Evolutionary conservation across 1,140 invertebrate species (phyloP).

Genomic region (Elysia chlorotica): DNA sequence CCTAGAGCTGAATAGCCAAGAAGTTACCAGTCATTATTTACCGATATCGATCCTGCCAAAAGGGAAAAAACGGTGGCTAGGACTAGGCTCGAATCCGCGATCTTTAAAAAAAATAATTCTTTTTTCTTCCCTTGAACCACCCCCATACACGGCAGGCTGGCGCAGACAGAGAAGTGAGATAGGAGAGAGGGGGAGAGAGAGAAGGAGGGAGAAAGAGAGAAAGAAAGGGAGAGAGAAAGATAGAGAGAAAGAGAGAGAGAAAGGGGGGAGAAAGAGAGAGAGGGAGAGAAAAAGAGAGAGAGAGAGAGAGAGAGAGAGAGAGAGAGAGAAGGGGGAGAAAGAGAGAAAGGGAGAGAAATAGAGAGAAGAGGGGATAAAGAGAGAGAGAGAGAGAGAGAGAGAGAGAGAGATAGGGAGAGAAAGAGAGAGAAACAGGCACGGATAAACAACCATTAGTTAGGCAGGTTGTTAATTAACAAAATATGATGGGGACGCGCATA

Average conservation of each 20-base stretch:
- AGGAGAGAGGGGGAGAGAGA: not conserved
- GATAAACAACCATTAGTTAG: too few relatives aligned
- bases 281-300: not conserved
- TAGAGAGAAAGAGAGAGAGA: not conserved
- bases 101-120: too few relatives aligned
- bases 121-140: too few relatives aligned
- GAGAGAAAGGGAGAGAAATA: constrained; percentile 2
- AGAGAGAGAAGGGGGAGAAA: not conserved
- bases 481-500: too few relatives aligned
- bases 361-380: not conserved
- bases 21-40: too few relatives aligned
- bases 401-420: constrained; percentile 2
- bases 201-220: not conserved
- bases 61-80: too few relatives aligned
- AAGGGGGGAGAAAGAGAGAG: constrained; percentile 3
- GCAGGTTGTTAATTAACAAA: too few relatives aligned
- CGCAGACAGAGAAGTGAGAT: not conserved
- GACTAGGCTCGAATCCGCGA: too few relatives aligned
- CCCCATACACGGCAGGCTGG: too few relatives aligned
- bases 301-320: constrained; percentile 2
- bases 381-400: not conserved
- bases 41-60: too few relatives aligned
- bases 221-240: not conserved
- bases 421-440: not conserved
- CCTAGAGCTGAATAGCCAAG: too few relatives aligned